phyloP scores from a whole-genome alignment of 2,797 vertebrate genomes.

The Sebastes oblongus region DNA sequence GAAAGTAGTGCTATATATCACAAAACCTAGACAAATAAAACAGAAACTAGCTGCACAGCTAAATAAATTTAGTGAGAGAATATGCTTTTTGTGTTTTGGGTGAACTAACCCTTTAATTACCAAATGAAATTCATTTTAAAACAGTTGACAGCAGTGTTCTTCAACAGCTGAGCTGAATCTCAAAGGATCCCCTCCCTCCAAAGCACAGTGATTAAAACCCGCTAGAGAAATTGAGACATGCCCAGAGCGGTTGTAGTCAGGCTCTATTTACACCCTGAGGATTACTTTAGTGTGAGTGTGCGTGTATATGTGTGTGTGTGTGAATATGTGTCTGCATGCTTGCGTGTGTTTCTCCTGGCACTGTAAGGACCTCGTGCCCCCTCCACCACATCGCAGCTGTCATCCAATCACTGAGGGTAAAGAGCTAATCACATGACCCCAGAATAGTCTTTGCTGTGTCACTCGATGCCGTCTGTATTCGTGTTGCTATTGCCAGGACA shows the following conservation, averaged over 20 bases:
- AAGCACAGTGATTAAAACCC: constrained; percentile 62
- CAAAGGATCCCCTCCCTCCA: constrained; percentile 26
- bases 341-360: constrained; percentile 56
- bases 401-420: constrained; percentile 64
- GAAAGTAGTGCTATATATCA: background rate
- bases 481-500: constrained; percentile 53
- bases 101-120: constrained; percentile 12
- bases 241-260: constrained; percentile 58
- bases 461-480: constrained; percentile 70
- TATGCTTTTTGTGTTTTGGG: background rate
- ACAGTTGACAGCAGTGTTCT: constrained; percentile 5
- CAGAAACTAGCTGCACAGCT: background rate
- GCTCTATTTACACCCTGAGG: constrained; percentile 66
- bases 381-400: constrained; percentile 58
- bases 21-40: background rate
- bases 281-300: constrained; percentile 40
- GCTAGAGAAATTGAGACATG: constrained; percentile 69
- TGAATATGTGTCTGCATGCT: constrained; percentile 36
- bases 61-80: background rate
- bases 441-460: constrained; percentile 60
- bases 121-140: constrained; percentile 22
- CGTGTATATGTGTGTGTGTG: constrained; percentile 1
- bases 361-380: constrained; percentile 59
- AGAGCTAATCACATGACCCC: constrained; percentile 69
- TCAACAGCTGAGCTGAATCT: constrained; percentile 66